phyloP scores from a whole-genome alignment of 2,113 vertebrate species.

The Psilopsiagon aurifrons region DNA sequence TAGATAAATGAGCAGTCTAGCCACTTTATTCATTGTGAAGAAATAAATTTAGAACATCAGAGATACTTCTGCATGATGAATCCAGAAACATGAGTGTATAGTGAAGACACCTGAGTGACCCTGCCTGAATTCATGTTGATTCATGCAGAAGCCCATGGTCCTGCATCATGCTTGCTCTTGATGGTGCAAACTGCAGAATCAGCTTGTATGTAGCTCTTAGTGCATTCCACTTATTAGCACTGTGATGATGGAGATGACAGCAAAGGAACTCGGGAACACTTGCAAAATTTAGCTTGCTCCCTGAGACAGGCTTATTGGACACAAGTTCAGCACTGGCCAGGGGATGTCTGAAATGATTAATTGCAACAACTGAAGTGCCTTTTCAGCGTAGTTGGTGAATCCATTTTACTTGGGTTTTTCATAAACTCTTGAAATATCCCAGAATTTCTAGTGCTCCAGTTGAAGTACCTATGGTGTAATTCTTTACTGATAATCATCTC shows the following conservation, averaged over 20 bases:
- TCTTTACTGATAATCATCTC: background rate
- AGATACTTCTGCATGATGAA: background rate
- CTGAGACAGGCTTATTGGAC: accelerated
- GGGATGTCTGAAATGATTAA: background rate
- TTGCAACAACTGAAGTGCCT: background rate
- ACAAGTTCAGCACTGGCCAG: background rate
- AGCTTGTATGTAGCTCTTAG: background rate
- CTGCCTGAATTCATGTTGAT: background rate
- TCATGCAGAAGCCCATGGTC: background rate
- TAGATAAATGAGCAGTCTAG: background rate
- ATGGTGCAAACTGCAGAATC: background rate
- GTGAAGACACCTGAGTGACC: background rate
- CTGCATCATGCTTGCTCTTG: background rate
- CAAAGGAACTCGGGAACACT: background rate
- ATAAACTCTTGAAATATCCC: background rate
- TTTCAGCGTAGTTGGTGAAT: background rate
- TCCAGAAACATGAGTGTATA: background rate
- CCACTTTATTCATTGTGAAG: background rate
- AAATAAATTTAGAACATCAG: background rate
- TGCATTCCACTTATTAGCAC: accelerated
- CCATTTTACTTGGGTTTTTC: background rate
- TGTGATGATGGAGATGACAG: background rate
- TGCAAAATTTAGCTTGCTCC: background rate
- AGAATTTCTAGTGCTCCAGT: background rate
- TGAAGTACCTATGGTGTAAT: background rate